Evolutionary conservation across 2,888 invertebrate genomes (phyloP).

Genomic region (Sarcophaga subvicina): DNA sequence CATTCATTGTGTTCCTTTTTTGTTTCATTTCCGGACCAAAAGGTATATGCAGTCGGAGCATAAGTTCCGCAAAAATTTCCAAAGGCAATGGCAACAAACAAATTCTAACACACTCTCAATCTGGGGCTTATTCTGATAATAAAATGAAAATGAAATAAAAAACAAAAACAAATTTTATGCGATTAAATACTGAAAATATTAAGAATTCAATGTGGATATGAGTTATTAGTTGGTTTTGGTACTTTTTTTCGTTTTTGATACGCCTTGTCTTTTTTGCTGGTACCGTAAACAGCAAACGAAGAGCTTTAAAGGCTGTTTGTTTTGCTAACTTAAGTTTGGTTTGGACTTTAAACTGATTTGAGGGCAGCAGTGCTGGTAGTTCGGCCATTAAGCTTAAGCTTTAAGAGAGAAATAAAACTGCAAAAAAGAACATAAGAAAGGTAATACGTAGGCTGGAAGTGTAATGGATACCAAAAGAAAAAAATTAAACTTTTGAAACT

Average conservation of each 20-base stretch:
- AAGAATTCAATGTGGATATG: slow-evolving; percentile 51
- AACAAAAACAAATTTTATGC: slow-evolving; percentile 8
- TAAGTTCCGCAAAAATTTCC: slow-evolving; percentile 23
- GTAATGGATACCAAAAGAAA: background rate
- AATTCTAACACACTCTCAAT: too few relatives aligned
- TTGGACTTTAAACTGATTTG: too few relatives aligned
- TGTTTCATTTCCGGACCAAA: slow-evolving; percentile 50
- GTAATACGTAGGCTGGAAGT: background rate
- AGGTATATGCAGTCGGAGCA: background rate
- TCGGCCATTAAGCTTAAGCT: background rate
- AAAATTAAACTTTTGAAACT: slow-evolving; percentile 31
- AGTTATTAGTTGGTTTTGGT: slow-evolving; percentile 27
- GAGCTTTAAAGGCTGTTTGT: too few relatives aligned
- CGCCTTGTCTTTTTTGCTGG: background rate
- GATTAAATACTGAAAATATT: slow-evolving; percentile 54
- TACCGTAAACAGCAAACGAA: too few relatives aligned
- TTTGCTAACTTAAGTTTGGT: too few relatives aligned
- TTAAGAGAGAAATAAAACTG: background rate
- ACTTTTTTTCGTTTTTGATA: too few relatives aligned
- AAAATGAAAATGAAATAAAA: slow-evolving; percentile 1
- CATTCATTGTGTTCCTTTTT: slow-evolving; percentile 20
- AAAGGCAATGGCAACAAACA: slow-evolving; percentile 7
- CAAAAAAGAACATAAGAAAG: background rate
- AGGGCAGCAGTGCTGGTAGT: background rate
- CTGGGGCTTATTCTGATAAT: background rate